Evolutionary conservation across 1,140 invertebrate species (phyloP).

Genomic region (Drosophila pallidifrons): DNA sequence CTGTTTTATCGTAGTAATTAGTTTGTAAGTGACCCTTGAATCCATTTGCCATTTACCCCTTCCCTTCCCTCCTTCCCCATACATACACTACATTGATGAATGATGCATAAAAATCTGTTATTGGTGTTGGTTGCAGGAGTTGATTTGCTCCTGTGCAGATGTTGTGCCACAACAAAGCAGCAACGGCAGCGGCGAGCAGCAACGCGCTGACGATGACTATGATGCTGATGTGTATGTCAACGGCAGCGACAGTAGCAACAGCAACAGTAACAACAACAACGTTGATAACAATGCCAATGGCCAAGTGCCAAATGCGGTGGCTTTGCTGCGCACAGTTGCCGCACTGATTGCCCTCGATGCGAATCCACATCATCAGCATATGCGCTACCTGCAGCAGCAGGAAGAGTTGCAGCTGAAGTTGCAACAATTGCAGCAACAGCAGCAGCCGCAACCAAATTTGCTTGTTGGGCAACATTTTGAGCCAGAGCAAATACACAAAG

Average conservation of each 20-base stretch:
- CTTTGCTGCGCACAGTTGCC: constrained; percentile 76
- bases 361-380: constrained; percentile 84
- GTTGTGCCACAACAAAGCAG: constrained; percentile 85
- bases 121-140: constrained; percentile 90
- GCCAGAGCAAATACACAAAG: constrained; percentile 66
- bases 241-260: constrained; percentile 40
- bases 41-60: not conserved
- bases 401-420: constrained; percentile 59
- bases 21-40: constrained; percentile 8
- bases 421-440: constrained; percentile 53
- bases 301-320: constrained; percentile 74
- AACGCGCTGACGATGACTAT: constrained; percentile 75
- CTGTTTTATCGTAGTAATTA: constrained; percentile 5
- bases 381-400: constrained; percentile 75
- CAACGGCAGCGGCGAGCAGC: constrained; percentile 46
- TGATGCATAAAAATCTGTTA: constrained; percentile 84
- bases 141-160: constrained; percentile 91
- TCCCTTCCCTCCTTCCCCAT: constrained; percentile 3
- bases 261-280: constrained; percentile 41
- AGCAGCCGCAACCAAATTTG: constrained; percentile 17
- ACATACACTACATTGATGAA: constrained; percentile 51
- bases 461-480: constrained; percentile 52
- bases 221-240: constrained; percentile 80
- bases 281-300: constrained; percentile 46
- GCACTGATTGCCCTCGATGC: constrained; percentile 80